Evolutionary conservation across 2,113 vertebrate species (phyloP).

Genomic region (Dolichallabes microphthalmus): DNA sequence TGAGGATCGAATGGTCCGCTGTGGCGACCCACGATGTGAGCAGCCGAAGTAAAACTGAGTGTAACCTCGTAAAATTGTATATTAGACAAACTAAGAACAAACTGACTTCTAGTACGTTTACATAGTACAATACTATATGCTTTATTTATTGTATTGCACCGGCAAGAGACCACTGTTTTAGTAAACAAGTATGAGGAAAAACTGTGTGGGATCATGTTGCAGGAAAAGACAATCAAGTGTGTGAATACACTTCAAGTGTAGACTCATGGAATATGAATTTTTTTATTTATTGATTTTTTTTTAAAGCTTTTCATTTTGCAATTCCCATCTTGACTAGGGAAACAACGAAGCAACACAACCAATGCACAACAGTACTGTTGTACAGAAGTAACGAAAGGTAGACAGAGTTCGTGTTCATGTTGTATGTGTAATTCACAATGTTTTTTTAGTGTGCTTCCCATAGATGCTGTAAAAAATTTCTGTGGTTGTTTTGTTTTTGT

Average conservation of each 20-base stretch:
- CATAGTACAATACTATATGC: not conserved
- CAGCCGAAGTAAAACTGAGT: too few relatives aligned
- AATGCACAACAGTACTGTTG: not conserved
- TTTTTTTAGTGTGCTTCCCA: constrained; percentile 2
- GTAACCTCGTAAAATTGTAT: not conserved
- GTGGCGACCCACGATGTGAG: too few relatives aligned
- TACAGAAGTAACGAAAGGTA: not conserved
- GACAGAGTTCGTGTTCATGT: not conserved
- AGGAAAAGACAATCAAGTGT: not conserved
- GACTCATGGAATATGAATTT: not conserved
- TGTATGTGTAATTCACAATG: not conserved
- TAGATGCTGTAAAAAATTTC: not conserved
- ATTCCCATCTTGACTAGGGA: not conserved
- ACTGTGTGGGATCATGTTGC: not conserved
- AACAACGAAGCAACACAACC: constrained; percentile 18
- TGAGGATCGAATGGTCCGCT: too few relatives aligned
- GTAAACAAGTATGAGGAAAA: not conserved
- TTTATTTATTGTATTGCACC: not conserved
- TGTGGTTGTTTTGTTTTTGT: constrained; percentile 21
- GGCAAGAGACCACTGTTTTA: not conserved
- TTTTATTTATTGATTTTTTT: not conserved
- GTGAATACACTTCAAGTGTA: not conserved
- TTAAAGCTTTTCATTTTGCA: not conserved
- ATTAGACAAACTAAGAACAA: not conserved
- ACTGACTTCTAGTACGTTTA: too few relatives aligned